Evolutionary conservation across 2,888 invertebrate species (phyloP), one percentile per base, ranked within the genome.

Genomic region (Cantharis rufa): DNA sequence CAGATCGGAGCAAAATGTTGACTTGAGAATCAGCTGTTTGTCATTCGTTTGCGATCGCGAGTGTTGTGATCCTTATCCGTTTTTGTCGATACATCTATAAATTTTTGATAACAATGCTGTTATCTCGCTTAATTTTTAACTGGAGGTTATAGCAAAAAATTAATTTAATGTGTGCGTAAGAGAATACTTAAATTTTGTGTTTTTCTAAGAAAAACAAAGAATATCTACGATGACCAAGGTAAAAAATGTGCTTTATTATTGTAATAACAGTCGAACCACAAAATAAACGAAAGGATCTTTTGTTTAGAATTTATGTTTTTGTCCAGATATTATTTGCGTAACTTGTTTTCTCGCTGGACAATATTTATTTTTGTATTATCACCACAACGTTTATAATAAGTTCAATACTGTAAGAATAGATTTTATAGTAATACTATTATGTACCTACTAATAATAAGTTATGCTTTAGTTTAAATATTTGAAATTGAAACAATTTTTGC

Each of bases 91-190:
- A 66, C 62, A 68, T 71, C 62, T 71, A 71, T 32, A 75, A 71
- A 69, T 75, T 69, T 63, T 70, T 32, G 75, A 75, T 75, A 75
- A 75, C 75, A 75, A 75, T 75, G 75, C 15, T 75, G 75, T 75
- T 75, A 75, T 75, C 75, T 75, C 61, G 28, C 21, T 71, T 32
- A 68, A 28, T 27, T 71, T 69, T 68, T 69, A 69, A 61, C 28
- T 75, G 13, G 21, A 1, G 10, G 18, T 75, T 71, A 75, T 75
- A 75, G 75, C 75, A 66, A 21, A 24, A 2, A 48, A 48, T 48
- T 71, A 32, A 48, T 75, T 62, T 69, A 61, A 68, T 13, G 75
- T 75, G 71, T 18, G 32, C 71, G 74, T 15, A 24, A 48, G 10
- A n/a, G 64, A 21, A 27, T 66, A 66, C 66, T 48, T 70, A 24